Conservation (phyloP, 1,140 invertebrate species). For the Halictus rubicundus region DNA sequence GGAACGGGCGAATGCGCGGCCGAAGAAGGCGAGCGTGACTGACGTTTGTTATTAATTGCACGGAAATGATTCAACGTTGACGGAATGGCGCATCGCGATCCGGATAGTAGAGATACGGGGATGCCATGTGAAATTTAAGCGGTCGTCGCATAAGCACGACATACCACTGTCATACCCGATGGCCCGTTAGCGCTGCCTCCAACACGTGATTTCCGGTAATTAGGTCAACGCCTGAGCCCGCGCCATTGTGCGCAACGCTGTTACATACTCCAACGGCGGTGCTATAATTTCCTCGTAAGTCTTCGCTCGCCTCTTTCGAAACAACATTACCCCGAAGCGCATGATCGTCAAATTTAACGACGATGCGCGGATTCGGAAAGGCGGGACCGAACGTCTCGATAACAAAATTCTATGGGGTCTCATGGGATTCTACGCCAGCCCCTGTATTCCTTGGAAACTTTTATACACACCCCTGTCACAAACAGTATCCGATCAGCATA, state of each 20-base stretch:
- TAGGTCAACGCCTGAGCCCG: conserved; percentile 53
- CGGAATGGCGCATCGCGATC: background rate
- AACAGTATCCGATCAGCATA: too few species aligned
- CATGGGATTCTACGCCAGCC: too few species aligned
- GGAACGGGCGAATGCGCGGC: background rate
- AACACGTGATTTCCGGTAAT: conserved; percentile 49
- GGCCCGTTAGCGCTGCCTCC: conserved; percentile 48
- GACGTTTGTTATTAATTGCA: conserved; percentile 15
- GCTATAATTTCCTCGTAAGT: conserved; percentile 29
- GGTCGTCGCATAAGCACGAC: conserved; percentile 18
- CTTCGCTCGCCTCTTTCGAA: conserved; percentile 6
- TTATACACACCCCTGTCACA: too few species aligned
- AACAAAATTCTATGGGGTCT: too few species aligned
- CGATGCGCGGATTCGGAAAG: too few species aligned
- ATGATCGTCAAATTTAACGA: background rate
- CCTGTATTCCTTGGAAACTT: too few species aligned
- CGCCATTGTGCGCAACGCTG: conserved; percentile 34
- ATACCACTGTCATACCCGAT: conserved; percentile 41
- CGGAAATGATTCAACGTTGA: conserved; percentile 21
- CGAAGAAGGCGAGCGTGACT: background rate
- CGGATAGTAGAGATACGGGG: background rate
- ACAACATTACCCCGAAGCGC: background rate
- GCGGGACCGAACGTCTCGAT: too few species aligned
- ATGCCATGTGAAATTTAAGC: conserved; percentile 56
- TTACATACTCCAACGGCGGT: conserved; percentile 12